Conservation (phyloP, 2,113 vertebrate genomes). For the Menura novaehollandiae region DNA sequence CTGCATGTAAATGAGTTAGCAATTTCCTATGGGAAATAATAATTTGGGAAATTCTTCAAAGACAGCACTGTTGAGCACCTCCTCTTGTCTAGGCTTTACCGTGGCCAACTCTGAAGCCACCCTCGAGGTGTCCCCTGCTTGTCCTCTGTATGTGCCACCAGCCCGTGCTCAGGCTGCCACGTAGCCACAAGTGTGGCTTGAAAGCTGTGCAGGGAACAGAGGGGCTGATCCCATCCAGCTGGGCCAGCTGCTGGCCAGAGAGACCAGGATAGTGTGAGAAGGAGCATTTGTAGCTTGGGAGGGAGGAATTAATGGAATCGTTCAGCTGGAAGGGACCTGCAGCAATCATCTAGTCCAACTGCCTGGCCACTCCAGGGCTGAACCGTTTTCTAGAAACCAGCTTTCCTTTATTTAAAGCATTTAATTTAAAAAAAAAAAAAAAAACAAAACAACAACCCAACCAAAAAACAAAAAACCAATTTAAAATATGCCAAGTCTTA, state of each 20-base stretch:
- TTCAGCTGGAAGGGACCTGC: not conserved
- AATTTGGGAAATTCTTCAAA: not conserved
- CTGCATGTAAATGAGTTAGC: not conserved
- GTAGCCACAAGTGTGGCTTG: rapidly evolving
- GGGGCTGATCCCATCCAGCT: not conserved
- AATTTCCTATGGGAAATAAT: not conserved
- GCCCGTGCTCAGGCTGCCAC: rapidly evolving
- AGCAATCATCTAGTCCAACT: not conserved
- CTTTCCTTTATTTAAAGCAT: not conserved
- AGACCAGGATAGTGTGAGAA: not conserved
- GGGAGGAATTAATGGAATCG: not conserved
- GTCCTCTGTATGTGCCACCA: not conserved
- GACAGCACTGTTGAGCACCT: not conserved
- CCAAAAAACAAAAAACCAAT: not conserved
- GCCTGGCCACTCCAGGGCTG: not conserved
- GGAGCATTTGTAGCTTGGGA: not conserved
- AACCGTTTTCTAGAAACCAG: not conserved
- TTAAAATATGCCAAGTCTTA: not conserved
- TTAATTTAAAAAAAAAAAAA: not conserved
- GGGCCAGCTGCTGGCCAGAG: not conserved
- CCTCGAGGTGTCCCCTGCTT: not conserved
- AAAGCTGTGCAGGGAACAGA: rapidly evolving
- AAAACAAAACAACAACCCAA: not conserved
- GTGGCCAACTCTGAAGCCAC: not conserved
- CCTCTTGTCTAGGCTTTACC: not conserved